Evolutionary conservation across 1,140 invertebrate genomes (phyloP), one percentile per base, ranked within the genome.

Genomic region (Drosophila ironensis): DNA sequence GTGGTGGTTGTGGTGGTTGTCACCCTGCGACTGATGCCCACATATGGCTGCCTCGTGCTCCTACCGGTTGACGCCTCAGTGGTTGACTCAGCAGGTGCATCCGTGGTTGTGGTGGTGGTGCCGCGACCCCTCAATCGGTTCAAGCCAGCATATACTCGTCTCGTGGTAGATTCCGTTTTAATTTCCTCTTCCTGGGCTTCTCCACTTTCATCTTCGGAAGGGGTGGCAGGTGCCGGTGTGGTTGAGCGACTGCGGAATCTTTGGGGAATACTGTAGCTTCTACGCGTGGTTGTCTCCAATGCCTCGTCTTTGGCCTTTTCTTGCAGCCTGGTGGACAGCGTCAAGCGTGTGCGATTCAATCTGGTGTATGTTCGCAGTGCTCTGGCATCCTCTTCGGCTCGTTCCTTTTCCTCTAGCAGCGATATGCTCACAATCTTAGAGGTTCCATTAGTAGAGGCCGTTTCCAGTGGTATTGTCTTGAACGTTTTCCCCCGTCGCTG

Each of bases 401-500:
- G 19, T 27, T 59, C 57, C 6, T 7, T 63, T 7, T 63, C 60
- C 9, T 63, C 42, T 2, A 81, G 35, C 17, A 81, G 44, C 0
- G 81, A 59, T 16, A 71, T 19, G 9, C 72, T 53, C 0, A 87
- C 56, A 5, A 74, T 77, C 4, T 60, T 67, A 1, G 53, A 46
- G 4, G 76, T 81, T 9, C 47, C 57, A 35, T 70, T 72, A 2
- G n/a, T 37, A 0, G 17, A 44, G 9, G 27, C 40, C 6, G 30
- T 45, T 12, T 37, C n/a, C 1, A 50, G 28, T 0, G 22, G 38
- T 16, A 44, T 60, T 2, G 70, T 68, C 17, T 67, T 88, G 16
- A 88, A 88, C 0, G 75, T 57, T 38, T 88, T 88, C 9, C 75
- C 86, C 19, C 44, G 59, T 12, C 86, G 60, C 16, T 64, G 46